Evolutionary conservation across 2,797 vertebrate species (phyloP), one percentile per base, ranked within the genome.

Genomic region (Chaunax sp.): DNA sequence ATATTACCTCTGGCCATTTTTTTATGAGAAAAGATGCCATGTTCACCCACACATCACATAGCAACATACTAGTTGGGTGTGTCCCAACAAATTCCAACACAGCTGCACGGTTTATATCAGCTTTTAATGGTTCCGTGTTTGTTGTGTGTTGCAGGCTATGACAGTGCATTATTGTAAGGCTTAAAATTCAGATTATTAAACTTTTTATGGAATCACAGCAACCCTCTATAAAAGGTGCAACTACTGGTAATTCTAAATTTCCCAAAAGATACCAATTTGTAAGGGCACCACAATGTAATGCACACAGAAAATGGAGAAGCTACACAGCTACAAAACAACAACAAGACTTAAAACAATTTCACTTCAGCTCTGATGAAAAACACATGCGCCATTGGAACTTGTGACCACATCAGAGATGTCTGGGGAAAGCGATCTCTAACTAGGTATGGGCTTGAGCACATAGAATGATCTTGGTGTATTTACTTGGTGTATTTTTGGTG

Each of bases 341-440:
- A 9, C 41, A 56, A 33, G 6, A 12, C 19, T n/a, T 26, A 40
- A 40, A 40, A 38, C 41, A n/a, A 40, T 5, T 38, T 25, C n/a
- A 40, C 33, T 35, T 35, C 33, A 47, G 25, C 20, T 43, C 20
- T 35, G 18, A 64, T 46, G 25, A 6, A 41, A 10, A 59, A 50
- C 51, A 22, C 19, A 18, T 71, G 28, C 33, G 20, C 47, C n/a
- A 16, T 2, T 8, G 20, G 15, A 45, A 54, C 46, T 25, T 20
- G 47, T 55, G 61, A 40, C 41, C 54, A 55, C 50, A 55, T 35
- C 56, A 54, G 10, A 38, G n/a, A 25, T 18, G 40, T 62, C 57
- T 44, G 11, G 67, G 43, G 35, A 70, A 43, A 41, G 59, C 25
- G 10, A 45, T 37, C 19, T 35, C 19, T 33, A 6, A 23, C 22